A percentile compares a stretch with the other conserved stretches of the same genome.
These are phyloP conservation scores for Muntiacus muntjak DNA, from an alignment of 2,113 vertebrate species.

Conservation along the genomic window DNA sequence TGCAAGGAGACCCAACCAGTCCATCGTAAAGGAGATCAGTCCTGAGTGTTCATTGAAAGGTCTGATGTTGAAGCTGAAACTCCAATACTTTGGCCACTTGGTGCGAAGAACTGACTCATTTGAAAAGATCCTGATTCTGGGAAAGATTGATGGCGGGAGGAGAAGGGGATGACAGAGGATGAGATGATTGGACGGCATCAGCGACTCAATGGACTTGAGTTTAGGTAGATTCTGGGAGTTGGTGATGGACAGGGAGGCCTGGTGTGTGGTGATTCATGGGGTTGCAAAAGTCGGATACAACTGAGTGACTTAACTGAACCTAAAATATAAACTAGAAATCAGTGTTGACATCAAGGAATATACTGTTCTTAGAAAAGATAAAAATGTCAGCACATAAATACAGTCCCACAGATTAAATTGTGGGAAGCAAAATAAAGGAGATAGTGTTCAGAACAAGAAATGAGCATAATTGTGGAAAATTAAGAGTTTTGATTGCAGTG, in stretches of 20 bases:
- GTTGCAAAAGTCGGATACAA: accelerated
- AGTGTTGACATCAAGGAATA: not conserved
- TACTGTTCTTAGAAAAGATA: not conserved
- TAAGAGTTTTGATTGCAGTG: not conserved
- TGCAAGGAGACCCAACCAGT: not conserved
- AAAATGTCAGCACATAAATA: not conserved
- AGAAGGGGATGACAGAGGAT: not conserved
- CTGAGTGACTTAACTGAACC: not conserved
- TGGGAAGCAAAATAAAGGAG: not conserved
- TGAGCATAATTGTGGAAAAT: not conserved
- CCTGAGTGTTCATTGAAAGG: not conserved
- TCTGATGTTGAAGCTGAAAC: not conserved
- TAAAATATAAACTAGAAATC: not conserved
- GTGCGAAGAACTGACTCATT: not conserved
- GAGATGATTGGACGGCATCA: not conserved
- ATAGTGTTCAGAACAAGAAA: not conserved
- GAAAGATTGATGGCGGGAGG: accelerated
- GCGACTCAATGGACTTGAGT: not conserved
- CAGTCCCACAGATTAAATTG: not conserved
- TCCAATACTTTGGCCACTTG: not conserved
- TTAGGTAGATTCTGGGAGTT: not conserved
- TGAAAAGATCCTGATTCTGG: not conserved
- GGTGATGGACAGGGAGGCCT: not conserved
- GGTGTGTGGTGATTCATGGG: not conserved
- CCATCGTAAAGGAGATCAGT: not conserved